Evolutionary conservation across 2,113 vertebrate genomes (phyloP).

Genomic region (Nerophis lumbriciformis): DNA sequence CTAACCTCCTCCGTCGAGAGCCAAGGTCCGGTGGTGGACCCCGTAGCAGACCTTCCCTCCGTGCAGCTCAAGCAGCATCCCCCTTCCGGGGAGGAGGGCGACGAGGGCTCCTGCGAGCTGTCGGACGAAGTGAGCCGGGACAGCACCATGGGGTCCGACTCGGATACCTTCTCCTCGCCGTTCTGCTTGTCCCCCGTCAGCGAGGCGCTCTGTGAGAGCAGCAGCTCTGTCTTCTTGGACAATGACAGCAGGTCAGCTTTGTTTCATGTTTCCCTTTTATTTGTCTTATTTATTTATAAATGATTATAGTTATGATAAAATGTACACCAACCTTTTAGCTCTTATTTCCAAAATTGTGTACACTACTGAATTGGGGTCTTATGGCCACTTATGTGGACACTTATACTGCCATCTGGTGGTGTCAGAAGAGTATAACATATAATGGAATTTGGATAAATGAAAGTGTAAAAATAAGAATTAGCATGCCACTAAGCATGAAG

Average conservation of each 20-base stretch:
- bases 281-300: no score
- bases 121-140: slow-evolving; percentile 89
- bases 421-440: no score
- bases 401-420: no score
- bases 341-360: no score
- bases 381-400: no score
- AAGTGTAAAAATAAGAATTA: no score
- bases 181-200: slow-evolving; percentile 93
- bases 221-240: slow-evolving; percentile 84
- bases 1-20: slow-evolving; percentile 57
- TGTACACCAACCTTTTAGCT: no score
- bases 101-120: slow-evolving; percentile 86
- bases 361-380: no score
- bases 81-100: slow-evolving; percentile 69
- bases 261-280: no score
- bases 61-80: slow-evolving; percentile 48
- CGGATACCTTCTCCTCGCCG: slow-evolving; percentile 92
- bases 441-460: no score
- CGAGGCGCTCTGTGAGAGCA: slow-evolving; percentile 83
- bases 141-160: slow-evolving; percentile 91
- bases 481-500: no score
- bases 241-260: slow-evolving; percentile 79
- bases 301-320: no score
- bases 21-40: slow-evolving; percentile 61
- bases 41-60: slow-evolving; percentile 10